Conservation (phyloP, 2,113 vertebrate species). For the Salvelinus sp. region DNA sequence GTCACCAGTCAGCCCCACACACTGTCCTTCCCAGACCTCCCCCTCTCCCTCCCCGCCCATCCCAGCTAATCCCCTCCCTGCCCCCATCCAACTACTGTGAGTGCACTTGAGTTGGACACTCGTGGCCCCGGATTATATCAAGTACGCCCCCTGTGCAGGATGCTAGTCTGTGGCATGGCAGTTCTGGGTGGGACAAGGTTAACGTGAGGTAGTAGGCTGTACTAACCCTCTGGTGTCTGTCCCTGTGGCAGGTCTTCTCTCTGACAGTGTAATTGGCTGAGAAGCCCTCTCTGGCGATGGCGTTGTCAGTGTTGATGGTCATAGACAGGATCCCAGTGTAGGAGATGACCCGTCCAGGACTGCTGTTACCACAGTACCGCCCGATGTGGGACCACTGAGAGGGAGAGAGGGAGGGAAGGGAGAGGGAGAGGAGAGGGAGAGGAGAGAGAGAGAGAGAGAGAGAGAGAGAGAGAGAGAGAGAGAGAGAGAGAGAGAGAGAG, state of each 20-base stretch:
- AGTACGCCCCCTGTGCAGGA: no score
- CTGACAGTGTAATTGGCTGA: conserved; percentile 93
- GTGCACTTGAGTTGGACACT: no score
- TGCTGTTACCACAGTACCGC: conserved; percentile 94
- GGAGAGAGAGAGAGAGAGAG: neutral
- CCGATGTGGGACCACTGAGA: conserved; percentile 91
- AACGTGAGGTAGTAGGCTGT: neutral
- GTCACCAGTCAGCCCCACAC: no score
- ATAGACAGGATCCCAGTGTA: conserved; percentile 93
- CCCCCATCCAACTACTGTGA: no score
- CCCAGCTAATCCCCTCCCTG: no score
- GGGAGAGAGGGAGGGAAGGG: neutral
- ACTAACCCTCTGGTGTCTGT: conserved; percentile 57
- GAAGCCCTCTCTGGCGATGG: conserved; percentile 98
- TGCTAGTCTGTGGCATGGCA: no score
- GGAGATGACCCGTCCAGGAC: conserved; percentile 88
- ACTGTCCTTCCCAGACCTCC: no score
- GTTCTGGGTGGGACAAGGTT: no score
- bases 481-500: neutral
- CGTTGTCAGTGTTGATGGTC: conserved; percentile 94
- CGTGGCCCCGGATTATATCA: no score
- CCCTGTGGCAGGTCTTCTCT: conserved; percentile 88
- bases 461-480: no score
- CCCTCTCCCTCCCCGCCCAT: no score
- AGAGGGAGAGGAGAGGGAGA: neutral